A percentile compares a stretch with the other conserved stretches of the same genome.
phyloP scores from a whole-genome alignment of 1,140 invertebrate genomes.

The Megalonaias nervosa region DNA sequence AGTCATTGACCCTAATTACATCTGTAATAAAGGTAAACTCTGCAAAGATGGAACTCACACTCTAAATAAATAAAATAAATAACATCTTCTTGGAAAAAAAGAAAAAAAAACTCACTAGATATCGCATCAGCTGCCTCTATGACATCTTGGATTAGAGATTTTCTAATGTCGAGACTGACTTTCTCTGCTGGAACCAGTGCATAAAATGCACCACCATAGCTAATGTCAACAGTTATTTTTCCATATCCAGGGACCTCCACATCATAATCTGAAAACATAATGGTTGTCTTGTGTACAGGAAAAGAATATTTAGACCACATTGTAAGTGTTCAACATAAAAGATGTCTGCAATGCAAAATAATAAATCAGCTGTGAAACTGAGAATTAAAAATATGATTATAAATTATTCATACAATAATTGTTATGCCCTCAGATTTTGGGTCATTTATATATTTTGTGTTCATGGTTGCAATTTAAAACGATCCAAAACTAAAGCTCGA shows the following conservation, averaged over 20 bases:
- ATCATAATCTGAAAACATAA: constrained; percentile 44
- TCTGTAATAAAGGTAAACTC: too few relatives aligned
- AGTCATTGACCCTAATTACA: too few relatives aligned
- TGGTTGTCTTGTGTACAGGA: not conserved
- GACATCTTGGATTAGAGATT: constrained; percentile 39
- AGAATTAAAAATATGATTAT: too few relatives aligned
- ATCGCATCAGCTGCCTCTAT: constrained; percentile 50
- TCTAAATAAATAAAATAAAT: not conserved
- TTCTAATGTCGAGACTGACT: constrained; percentile 51
- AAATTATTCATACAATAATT: too few relatives aligned
- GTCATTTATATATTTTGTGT: too few relatives aligned
- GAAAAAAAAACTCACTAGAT: constrained; percentile 47
- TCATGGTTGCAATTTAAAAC: too few relatives aligned
- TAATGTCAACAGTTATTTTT: constrained; percentile 55
- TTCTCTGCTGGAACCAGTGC: constrained; percentile 50
- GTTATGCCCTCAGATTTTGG: too few relatives aligned
- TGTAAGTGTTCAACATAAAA: not conserved
- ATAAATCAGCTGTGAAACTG: not conserved
- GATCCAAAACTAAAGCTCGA: too few relatives aligned
- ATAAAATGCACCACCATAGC: constrained; percentile 68
- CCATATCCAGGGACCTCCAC: constrained; percentile 56
- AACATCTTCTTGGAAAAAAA: not conserved
- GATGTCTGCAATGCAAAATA: not conserved
- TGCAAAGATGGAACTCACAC: too few relatives aligned
- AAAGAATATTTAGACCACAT: not conserved